Conservation (phyloP, 2,113 vertebrate genomes). For the Neomonachus schauinslandi region DNA sequence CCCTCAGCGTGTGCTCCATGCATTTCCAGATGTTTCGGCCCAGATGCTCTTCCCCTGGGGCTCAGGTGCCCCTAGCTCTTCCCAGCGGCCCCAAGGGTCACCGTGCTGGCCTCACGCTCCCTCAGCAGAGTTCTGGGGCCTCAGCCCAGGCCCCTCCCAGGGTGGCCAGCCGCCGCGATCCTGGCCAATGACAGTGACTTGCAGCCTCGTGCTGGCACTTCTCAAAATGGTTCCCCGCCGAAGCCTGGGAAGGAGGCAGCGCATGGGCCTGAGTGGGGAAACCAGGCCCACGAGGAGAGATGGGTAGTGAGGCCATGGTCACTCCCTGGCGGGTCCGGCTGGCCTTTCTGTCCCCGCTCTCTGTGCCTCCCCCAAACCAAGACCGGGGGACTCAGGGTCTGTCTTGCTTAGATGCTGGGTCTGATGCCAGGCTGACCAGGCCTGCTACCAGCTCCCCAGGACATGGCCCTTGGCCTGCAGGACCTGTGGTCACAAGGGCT, state of each 20-base stretch:
- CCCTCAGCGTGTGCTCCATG: not conserved
- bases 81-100: not conserved
- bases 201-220: not conserved
- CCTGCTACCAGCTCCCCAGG: not conserved
- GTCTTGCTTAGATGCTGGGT: not conserved
- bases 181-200: not conserved
- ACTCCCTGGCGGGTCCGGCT: no score
- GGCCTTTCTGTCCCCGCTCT: not conserved
- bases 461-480: not conserved
- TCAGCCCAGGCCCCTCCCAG: not conserved
- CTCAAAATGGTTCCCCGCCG: not conserved
- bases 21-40: not conserved
- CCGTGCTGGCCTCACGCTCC: constrained; percentile 46
- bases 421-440: not conserved
- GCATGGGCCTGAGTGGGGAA: not conserved
- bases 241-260: not conserved
- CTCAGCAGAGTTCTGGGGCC: constrained; percentile 66
- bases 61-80: not conserved
- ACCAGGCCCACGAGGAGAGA: not conserved
- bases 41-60: not conserved
- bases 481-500: not conserved
- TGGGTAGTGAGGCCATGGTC: accelerated
- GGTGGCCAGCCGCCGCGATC: not conserved
- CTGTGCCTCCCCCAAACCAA: accelerated
- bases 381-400: not conserved